phyloP scores from a whole-genome alignment of 2,888 invertebrate genomes.

The Chaetoderma sp. region DNA sequence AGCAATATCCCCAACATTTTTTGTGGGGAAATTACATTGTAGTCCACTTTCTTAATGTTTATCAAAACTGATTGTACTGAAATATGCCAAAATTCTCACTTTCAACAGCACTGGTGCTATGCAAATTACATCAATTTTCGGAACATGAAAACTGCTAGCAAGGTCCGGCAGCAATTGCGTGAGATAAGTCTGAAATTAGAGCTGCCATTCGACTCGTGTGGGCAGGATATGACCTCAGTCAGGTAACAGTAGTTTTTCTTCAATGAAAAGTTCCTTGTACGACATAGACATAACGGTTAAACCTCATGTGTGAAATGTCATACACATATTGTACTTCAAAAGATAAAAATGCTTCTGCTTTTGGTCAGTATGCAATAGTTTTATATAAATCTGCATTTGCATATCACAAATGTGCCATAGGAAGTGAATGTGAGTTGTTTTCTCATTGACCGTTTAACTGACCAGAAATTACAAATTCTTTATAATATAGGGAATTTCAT shows the following conservation, averaged over 20 bases:
- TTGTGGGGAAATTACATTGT: too few relatives aligned
- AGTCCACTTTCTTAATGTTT: too few relatives aligned
- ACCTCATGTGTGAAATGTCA: background rate
- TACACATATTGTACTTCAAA: background rate
- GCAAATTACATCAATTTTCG: constrained; percentile 88
- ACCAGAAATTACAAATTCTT: too few relatives aligned
- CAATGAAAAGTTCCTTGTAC: background rate
- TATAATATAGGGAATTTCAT: too few relatives aligned
- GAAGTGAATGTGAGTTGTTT: too few relatives aligned
- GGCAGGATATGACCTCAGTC: constrained; percentile 69
- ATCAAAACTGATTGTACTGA: too few relatives aligned
- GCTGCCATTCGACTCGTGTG: constrained; percentile 77
- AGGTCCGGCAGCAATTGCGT: constrained; percentile 84
- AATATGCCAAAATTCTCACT: too few relatives aligned
- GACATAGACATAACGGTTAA: background rate
- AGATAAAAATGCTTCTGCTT: background rate
- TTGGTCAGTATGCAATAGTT: background rate
- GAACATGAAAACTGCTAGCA: constrained; percentile 84
- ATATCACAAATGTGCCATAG: too few relatives aligned
- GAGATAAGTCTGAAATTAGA: constrained; percentile 78
- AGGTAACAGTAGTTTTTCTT: constrained; percentile 45
- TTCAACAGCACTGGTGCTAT: constrained; percentile 85
- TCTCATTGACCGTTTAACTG: too few relatives aligned
- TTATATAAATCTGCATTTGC: too few relatives aligned
- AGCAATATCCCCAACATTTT: too few relatives aligned